Evolutionary conservation across 2,797 vertebrate genomes (phyloP).

Genomic region (Muraenolepis orangiensis): DNA sequence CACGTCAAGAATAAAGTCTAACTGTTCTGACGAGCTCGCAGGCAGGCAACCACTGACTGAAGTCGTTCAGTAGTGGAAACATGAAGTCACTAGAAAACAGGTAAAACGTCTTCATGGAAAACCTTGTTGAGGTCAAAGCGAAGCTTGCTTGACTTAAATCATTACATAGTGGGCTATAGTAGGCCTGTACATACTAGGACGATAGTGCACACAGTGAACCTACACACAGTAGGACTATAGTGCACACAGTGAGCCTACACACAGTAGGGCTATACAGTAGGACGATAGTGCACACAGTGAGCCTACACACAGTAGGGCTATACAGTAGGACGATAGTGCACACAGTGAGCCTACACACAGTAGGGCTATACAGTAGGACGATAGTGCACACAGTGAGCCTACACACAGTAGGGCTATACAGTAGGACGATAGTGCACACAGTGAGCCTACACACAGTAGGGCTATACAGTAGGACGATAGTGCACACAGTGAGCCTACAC

Average conservation of each 20-base stretch:
- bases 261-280: neutral
- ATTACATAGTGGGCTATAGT: too few species aligned
- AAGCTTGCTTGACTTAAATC: neutral
- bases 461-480: too few species aligned
- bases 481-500: too few species aligned
- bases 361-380: neutral
- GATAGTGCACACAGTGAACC: neutral
- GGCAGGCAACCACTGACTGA: too few species aligned
- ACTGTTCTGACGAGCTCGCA: too few species aligned
- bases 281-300: neutral
- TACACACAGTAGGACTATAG: neutral
- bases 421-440: too few species aligned
- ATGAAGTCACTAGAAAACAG: too few species aligned
- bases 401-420: too few species aligned
- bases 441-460: too few species aligned
- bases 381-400: neutral
- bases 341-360: neutral
- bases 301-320: neutral
- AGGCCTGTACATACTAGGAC: too few species aligned
- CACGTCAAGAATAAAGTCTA: conserved; percentile 5
- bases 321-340: neutral
- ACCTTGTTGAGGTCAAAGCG: neutral
- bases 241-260: neutral
- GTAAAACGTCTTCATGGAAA: neutral
- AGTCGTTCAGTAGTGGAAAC: too few species aligned